A percentile compares a stretch with the other conserved stretches of the same genome.
phyloP scores from a whole-genome alignment of 2,797 vertebrate genomes.

The Cryptoblepharus egeriae region DNA sequence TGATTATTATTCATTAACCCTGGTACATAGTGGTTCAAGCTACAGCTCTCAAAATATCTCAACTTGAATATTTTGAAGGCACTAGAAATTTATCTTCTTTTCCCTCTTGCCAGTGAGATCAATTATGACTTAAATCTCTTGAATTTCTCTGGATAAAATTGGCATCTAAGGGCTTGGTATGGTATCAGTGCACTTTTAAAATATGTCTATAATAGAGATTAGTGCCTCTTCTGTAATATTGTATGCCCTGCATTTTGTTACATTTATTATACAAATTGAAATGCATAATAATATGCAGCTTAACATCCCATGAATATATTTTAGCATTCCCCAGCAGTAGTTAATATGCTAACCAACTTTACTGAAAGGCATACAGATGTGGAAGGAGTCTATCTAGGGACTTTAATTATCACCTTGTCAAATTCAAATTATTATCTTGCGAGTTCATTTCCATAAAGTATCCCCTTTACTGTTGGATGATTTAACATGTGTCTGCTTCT shows the following conservation, averaged over 20 bases:
- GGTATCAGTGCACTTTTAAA: constrained; percentile 53
- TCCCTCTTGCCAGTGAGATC: constrained; percentile 56
- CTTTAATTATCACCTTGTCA: constrained; percentile 96
- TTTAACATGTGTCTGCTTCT: constrained; percentile 79
- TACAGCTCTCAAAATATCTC: constrained; percentile 50
- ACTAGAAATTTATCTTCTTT: constrained; percentile 57
- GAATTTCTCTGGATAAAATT: constrained; percentile 62
- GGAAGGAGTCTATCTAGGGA: constrained; percentile 82
- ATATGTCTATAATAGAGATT: constrained; percentile 66
- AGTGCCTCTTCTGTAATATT: constrained; percentile 72
- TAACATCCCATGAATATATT: constrained; percentile 79
- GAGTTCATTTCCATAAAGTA: constrained; percentile 85
- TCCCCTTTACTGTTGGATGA: constrained; percentile 74
- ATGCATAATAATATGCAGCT: constrained; percentile 79
- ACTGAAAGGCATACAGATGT: constrained; percentile 80
- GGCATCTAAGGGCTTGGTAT: constrained; percentile 44
- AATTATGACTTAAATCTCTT: constrained; percentile 66
- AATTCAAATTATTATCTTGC: constrained; percentile 85
- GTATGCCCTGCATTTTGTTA: constrained; percentile 75
- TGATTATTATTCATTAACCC: constrained; percentile 57
- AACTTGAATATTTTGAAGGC: constrained; percentile 43
- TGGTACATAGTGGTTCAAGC: constrained; percentile 43
- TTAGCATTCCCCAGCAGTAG: constrained; percentile 73
- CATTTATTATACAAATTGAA: constrained; percentile 81
- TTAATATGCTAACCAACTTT: constrained; percentile 82